phyloP scores from a whole-genome alignment of 2,797 vertebrate genomes.

The Fundulus diaphanus region DNA sequence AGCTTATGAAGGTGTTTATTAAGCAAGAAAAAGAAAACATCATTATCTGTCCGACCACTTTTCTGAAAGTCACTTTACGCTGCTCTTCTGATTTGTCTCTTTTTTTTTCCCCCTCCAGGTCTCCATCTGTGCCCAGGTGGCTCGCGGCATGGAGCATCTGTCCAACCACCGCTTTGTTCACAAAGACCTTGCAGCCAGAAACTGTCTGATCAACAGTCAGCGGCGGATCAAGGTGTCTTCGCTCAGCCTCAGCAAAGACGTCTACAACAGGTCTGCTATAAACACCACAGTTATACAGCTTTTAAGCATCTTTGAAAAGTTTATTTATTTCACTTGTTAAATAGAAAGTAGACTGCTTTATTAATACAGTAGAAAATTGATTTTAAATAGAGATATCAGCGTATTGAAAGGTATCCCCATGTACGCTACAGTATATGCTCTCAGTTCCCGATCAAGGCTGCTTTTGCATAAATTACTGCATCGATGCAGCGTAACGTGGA shows the following conservation, averaged over 20 bases:
- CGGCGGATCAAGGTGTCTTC: conserved; percentile 92
- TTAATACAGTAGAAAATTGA: not conserved
- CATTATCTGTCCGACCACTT: not conserved
- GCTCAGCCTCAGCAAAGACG: conserved; percentile 95
- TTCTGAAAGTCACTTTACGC: not conserved
- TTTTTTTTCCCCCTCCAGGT: conserved; percentile 77
- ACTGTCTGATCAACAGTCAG: conserved; percentile 94
- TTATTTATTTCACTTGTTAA: not conserved
- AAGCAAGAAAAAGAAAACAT: not conserved
- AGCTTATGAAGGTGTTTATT: not conserved
- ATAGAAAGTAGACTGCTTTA: not conserved
- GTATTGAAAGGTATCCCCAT: not conserved
- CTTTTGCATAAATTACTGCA: not conserved
- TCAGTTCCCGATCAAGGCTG: not conserved
- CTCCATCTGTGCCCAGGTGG: conserved; percentile 94
- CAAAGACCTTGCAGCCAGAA: conserved; percentile 94
- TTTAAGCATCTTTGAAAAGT: too few relatives aligned
- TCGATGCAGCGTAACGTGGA: too few relatives aligned
- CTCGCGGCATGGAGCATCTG: conserved; percentile 95
- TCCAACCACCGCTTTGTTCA: conserved; percentile 95
- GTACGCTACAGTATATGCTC: not conserved
- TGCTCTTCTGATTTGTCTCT: not conserved
- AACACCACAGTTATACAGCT: not conserved
- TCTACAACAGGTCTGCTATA: conserved; percentile 90
- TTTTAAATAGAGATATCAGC: not conserved